Base-by-base conservation (phyloP, 2,888 invertebrate genomes). In the Himalopsyche anomala region DNA sequence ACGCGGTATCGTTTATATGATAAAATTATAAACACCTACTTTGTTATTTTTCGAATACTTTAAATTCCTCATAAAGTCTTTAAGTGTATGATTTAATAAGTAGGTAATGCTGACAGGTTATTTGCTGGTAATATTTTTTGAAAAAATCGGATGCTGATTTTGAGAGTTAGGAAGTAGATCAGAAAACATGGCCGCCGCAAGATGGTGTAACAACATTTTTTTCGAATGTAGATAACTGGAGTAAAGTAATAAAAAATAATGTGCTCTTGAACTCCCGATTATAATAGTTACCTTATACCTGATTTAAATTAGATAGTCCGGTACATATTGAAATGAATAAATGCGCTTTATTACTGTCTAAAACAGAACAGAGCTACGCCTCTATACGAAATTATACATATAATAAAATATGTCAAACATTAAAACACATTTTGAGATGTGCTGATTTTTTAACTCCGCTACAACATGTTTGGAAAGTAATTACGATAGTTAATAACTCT, bases 221-320 rank as follows among this genome's bases (percentile, higher is more conserved):
- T 74, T 15, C 74, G 74, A 36, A 36, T 36, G 74, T 38, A 74
- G 28, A 36, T 74, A 74, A 74, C 74, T 74, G 12, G 74, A 74
- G 74, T 74, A 74, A 74, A 74, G 74, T 12, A 36, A 74, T 74
- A 74, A 74, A 74, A 74, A 74, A 74, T 74, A 38, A 74, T 74
- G 38, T 36, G 74, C 19, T 5, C 12, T 74, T 74, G 36, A 74
- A 74, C 38, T 74, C 74, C 74, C 74, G 74, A 74, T 74, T 36
- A 36, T 74, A 74, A 36, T 62, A 51, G 62, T 74, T 74, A 19
- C 74, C 74, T 15, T 28, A 74, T 74, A 74, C 74, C 74, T 36
- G 74, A 74, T 74, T 74, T 19, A 74, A 74, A 74, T 74, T 74
- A 38, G 74, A 74, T 74, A 74, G 51, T 36, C 38, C 0, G 74